These are phyloP conservation scores for Molossus alvarezi DNA, from an alignment of 2,797 vertebrate genomes.

Conservation along the genomic window DNA sequence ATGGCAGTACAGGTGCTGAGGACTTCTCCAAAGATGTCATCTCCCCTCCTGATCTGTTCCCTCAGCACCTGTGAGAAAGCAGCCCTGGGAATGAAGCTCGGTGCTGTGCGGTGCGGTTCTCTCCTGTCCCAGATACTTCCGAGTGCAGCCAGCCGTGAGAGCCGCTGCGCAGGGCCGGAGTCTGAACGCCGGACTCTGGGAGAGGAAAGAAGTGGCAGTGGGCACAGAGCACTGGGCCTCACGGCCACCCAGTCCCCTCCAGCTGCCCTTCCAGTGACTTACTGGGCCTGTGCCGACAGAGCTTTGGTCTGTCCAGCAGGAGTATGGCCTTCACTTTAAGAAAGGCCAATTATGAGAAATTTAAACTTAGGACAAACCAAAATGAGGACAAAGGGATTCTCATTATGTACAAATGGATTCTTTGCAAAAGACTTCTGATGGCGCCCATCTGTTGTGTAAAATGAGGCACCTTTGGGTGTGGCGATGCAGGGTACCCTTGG, in stretches of 20 bases:
- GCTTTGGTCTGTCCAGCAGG: not conserved
- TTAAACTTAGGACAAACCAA: constrained; percentile 64
- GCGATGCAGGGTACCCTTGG: not conserved
- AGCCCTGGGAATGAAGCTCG: not conserved
- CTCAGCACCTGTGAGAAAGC: not conserved
- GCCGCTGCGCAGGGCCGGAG: not conserved
- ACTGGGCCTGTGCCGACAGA: not conserved
- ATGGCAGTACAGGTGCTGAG: not conserved
- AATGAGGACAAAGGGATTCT: constrained; percentile 61
- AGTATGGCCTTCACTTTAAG: constrained; percentile 37
- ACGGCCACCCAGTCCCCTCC: not conserved
- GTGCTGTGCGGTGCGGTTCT: constrained; percentile 24
- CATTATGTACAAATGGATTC: not conserved
- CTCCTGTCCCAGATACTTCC: constrained; percentile 47
- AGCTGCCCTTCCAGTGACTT: not conserved
- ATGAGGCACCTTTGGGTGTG: not conserved
- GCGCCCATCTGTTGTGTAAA: not conserved
- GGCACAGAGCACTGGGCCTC: not conserved
- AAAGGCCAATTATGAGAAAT: constrained; percentile 40
- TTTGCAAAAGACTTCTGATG: constrained; percentile 31
- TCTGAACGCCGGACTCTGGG: constrained; percentile 18
- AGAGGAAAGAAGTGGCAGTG: not conserved
- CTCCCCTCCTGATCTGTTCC: not conserved
- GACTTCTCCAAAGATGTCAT: constrained; percentile 47
- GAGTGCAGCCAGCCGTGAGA: constrained; percentile 6